Percentiles rank a stretch among this genome's conserved stretches.
phyloP scores from a whole-genome alignment of 2,113 vertebrate genomes.

The Entomyzon cyanotis region DNA sequence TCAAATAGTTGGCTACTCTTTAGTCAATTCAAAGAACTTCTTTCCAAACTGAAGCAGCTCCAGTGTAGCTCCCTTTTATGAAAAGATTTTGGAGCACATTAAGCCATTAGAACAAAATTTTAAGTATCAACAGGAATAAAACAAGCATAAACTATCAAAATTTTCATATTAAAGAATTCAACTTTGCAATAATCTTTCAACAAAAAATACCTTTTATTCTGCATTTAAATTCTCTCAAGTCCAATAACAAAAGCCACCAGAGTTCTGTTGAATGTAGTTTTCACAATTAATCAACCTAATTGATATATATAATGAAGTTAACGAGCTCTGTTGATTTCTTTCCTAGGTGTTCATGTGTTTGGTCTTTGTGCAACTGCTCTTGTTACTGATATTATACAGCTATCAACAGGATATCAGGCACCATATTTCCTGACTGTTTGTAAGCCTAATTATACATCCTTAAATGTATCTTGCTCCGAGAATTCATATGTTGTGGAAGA shows the following conservation, averaged over 20 bases:
- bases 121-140: background rate
- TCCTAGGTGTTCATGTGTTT: conserved; percentile 91
- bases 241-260: background rate
- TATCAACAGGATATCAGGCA: conserved; percentile 93
- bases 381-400: conserved; percentile 94
- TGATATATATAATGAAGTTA: background rate
- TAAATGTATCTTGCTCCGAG: conserved; percentile 92
- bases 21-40: background rate
- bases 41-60: background rate
- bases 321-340: background rate
- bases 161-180: background rate
- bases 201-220: background rate
- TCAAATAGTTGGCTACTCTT: background rate
- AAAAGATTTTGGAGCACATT: background rate
- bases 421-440: conserved; percentile 98
- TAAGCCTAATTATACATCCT: conserved; percentile 94
- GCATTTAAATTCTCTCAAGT: background rate
- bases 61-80: background rate
- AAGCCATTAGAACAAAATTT: background rate
- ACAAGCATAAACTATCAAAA: background rate
- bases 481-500: conserved; percentile 94
- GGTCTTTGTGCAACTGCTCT: conserved; percentile 96
- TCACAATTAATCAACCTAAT: background rate
- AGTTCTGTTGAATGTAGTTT: background rate
- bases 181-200: background rate